Conservation (phyloP, 2,888 invertebrate species). For the Allacma fusca region DNA sequence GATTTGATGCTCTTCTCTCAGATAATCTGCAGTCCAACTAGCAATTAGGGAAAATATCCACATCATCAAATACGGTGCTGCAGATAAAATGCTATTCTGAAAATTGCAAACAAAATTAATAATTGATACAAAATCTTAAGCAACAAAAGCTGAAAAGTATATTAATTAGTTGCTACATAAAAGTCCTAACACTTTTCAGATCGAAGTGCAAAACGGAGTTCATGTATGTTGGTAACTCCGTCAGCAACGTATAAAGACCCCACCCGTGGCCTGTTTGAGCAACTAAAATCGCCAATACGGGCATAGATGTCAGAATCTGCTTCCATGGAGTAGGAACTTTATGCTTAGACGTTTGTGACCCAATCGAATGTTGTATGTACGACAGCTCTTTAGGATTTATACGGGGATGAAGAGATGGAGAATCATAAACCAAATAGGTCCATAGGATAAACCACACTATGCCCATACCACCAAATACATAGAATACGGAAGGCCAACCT, state of each 20-base stretch:
- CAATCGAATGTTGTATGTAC: conserved; percentile 65
- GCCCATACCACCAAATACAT: conserved; percentile 81
- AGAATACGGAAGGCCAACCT: conserved; percentile 90
- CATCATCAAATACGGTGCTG: conserved; percentile 74
- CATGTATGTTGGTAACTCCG: conserved; percentile 86
- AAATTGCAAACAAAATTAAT: background rate
- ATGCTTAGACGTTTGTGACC: conserved; percentile 46
- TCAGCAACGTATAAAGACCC: conserved; percentile 83
- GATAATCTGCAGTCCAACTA: conserved; percentile 75
- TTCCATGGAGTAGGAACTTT: conserved; percentile 58
- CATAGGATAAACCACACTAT: conserved; percentile 84
- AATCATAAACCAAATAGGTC: conserved; percentile 77
- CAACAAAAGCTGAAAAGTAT: background rate
- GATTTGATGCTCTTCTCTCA: conserved; percentile 63
- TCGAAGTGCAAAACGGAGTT: conserved; percentile 81
- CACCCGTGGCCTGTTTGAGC: conserved; percentile 58
- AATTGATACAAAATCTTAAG: background rate
- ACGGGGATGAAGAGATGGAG: conserved; percentile 76
- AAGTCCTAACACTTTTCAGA: conserved; percentile 74
- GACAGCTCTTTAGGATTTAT: conserved; percentile 77
- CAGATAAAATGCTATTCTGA: conserved; percentile 71
- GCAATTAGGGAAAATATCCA: conserved; percentile 73
- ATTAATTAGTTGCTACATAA: background rate
- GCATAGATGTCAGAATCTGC: conserved; percentile 56
- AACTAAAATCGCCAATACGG: conserved; percentile 58